Evolutionary conservation across 2,888 invertebrate species (phyloP).

Genomic region (Selenia dentaria): DNA sequence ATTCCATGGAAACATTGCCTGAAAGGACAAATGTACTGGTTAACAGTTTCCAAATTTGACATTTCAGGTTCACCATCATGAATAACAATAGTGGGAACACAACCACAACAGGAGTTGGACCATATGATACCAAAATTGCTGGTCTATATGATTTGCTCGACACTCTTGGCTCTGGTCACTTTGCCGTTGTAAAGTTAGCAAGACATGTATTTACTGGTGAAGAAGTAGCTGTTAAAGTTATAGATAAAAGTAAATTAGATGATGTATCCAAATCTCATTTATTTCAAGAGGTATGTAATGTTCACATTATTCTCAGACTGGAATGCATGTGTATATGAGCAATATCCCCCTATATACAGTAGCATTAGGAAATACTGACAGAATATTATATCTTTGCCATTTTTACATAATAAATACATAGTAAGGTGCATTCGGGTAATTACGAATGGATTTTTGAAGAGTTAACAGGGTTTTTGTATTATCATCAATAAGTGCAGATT

Average conservation of each 20-base stretch:
- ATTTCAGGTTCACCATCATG: slow-evolving; percentile 37
- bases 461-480: too few relatives aligned
- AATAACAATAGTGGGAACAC: slow-evolving; percentile 72
- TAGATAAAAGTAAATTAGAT: slow-evolving; percentile 99
- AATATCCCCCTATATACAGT: too few relatives aligned
- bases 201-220: slow-evolving; percentile 99
- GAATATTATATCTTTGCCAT: too few relatives aligned
- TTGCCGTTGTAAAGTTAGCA: slow-evolving; percentile 99
- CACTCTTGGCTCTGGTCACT: slow-evolving; percentile 98
- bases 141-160: slow-evolving; percentile 99
- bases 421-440: too few relatives aligned
- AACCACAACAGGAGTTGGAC: slow-evolving; percentile 68
- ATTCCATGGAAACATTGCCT: too few relatives aligned
- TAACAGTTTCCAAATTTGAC: too few relatives aligned
- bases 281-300: slow-evolving; percentile 92
- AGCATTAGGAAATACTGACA: too few relatives aligned
- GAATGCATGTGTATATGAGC: too few relatives aligned
- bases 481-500: too few relatives aligned
- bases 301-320: background rate
- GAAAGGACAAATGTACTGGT: too few relatives aligned
- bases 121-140: slow-evolving; percentile 95
- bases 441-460: too few relatives aligned
- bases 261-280: slow-evolving; percentile 97
- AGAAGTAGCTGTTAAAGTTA: slow-evolving; percentile 98
- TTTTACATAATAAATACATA: too few relatives aligned